phyloP scores from a whole-genome alignment of 2,888 invertebrate genomes.

The Cheilosia scutellata region DNA sequence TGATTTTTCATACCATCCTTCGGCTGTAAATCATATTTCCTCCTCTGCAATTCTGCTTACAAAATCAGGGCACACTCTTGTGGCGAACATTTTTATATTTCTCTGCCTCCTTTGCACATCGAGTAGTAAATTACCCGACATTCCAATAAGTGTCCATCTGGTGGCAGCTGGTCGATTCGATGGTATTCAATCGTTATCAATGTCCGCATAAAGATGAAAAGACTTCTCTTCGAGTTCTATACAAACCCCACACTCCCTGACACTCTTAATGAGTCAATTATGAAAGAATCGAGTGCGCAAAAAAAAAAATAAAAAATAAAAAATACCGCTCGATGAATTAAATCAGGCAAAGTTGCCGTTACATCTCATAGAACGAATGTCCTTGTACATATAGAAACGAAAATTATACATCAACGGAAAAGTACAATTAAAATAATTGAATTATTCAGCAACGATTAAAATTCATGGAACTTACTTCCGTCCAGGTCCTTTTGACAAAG shows the following conservation, averaged over 20 bases:
- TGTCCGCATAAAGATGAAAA: slow-evolving; percentile 46
- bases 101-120: neutral
- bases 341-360: slow-evolving; percentile 53
- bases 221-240: slow-evolving; percentile 1
- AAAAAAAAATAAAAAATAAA: too few relatives aligned
- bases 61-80: slow-evolving; percentile 20
- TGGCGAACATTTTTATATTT: neutral
- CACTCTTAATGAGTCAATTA: slow-evolving; percentile 68
- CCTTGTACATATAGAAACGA: slow-evolving; percentile 44
- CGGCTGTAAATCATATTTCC: slow-evolving; percentile 42
- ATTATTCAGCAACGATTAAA: slow-evolving; percentile 71
- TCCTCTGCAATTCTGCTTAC: slow-evolving; percentile 8
- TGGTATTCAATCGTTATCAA: slow-evolving; percentile 43
- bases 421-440: slow-evolving; percentile 72
- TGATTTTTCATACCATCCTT: slow-evolving; percentile 62
- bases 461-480: slow-evolving; percentile 52
- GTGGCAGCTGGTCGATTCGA: slow-evolving; percentile 14
- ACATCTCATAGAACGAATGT: neutral
- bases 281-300: neutral
- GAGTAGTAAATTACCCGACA: slow-evolving; percentile 26
- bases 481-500: slow-evolving; percentile 10
- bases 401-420: slow-evolving; percentile 51
- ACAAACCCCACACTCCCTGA: slow-evolving; percentile 36
- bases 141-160: slow-evolving; percentile 56
- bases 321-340: slow-evolving; percentile 42